These are phyloP conservation scores for Diachrysia chrysitis DNA, from an alignment of 2,888 invertebrate species.

Conservation along the genomic window DNA sequence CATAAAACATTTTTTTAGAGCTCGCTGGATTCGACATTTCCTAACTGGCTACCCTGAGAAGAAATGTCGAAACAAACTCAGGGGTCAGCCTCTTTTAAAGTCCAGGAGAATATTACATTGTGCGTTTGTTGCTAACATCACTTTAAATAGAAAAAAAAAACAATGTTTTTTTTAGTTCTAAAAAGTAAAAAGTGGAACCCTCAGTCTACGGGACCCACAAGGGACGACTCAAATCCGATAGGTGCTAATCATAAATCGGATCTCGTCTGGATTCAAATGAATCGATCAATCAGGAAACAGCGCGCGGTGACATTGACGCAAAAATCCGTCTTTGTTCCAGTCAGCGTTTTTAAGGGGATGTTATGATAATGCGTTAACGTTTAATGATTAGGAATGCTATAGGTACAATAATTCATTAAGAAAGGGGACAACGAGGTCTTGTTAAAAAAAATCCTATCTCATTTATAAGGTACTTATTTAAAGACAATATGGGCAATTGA, in stretches of 20 bases:
- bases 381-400: conserved; percentile 22
- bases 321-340: conserved; percentile 51
- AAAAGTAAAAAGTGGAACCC: conserved; percentile 28
- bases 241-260: conserved; percentile 83
- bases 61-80: too few relatives aligned
- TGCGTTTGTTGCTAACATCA: too few relatives aligned
- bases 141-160: background rate
- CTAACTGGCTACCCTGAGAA: too few relatives aligned
- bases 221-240: conserved; percentile 66
- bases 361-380: conserved; percentile 34
- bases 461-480: too few relatives aligned
- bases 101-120: too few relatives aligned
- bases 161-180: conserved; percentile 13
- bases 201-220: conserved; percentile 41
- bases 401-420: too few relatives aligned
- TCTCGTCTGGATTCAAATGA: conserved; percentile 80
- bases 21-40: too few relatives aligned
- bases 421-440: background rate
- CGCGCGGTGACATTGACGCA: conserved; percentile 72
- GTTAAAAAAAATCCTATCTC: too few relatives aligned
- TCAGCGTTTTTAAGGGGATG: conserved; percentile 39
- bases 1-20: too few relatives aligned
- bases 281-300: conserved; percentile 83
- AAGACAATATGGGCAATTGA: too few relatives aligned
- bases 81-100: too few relatives aligned